phyloP scores from a whole-genome alignment of 2,888 invertebrate genomes.

The Auanema sp. region DNA sequence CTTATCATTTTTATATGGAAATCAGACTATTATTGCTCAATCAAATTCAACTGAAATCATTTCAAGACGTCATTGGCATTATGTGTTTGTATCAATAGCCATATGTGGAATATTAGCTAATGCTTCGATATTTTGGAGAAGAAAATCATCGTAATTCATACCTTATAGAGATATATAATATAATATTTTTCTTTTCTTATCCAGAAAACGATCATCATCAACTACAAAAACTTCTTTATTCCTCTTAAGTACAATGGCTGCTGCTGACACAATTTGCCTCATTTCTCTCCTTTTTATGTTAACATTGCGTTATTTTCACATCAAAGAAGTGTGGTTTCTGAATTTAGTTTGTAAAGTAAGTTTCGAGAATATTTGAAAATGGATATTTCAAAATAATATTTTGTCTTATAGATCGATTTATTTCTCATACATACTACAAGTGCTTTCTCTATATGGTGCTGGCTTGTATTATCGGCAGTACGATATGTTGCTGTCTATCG shows the following conservation, averaged over 20 bases:
- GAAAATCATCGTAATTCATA: slow-evolving; percentile 9
- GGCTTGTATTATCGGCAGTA: slow-evolving; percentile 56
- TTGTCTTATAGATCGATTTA: slow-evolving; percentile 46
- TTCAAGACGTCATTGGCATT: slow-evolving; percentile 16
- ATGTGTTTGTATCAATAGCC: slow-evolving; percentile 21
- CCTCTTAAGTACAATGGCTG: slow-evolving; percentile 56
- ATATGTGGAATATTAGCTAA: slow-evolving; percentile 18
- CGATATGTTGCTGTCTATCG: slow-evolving; percentile 59
- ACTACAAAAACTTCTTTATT: slow-evolving; percentile 53
- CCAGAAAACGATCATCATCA: slow-evolving; percentile 38
- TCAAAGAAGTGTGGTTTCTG: slow-evolving; percentile 34
- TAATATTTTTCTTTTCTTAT: slow-evolving; percentile 14
- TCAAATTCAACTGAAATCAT: neutral
- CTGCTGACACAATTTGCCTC: slow-evolving; percentile 53
- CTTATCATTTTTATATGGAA: too few species aligned
- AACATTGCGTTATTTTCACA: slow-evolving; percentile 21
- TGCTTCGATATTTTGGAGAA: slow-evolving; percentile 18
- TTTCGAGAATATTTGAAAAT: slow-evolving; percentile 8
- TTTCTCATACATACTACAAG: slow-evolving; percentile 59
- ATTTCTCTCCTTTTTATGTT: slow-evolving; percentile 45
- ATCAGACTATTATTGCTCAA: too few species aligned
- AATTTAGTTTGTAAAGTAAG: slow-evolving; percentile 56
- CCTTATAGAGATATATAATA: neutral
- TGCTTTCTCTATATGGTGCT: slow-evolving; percentile 61
- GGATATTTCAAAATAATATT: neutral